These are phyloP conservation scores for Naso thynnoides DNA, from an alignment of 2,797 vertebrate species.

Conservation along the genomic window DNA sequence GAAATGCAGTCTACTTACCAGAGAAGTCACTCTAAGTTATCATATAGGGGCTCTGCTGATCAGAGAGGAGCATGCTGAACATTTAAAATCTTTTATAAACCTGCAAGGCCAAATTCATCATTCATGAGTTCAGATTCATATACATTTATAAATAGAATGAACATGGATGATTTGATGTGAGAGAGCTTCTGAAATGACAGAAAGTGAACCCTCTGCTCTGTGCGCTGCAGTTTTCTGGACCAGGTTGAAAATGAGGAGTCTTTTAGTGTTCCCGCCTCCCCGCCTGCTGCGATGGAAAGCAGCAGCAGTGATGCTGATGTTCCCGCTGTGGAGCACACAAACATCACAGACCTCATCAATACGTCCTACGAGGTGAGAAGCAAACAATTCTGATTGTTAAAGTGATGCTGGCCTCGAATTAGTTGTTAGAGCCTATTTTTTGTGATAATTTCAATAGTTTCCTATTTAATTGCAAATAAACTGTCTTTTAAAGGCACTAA, in stretches of 20 bases:
- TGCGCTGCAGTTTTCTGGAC: slow-evolving; percentile 90
- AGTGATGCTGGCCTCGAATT: too few species aligned
- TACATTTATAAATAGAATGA: neutral
- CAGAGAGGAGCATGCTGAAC: neutral
- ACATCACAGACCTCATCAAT: slow-evolving; percentile 91
- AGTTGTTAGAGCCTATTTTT: neutral
- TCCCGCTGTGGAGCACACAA: slow-evolving; percentile 74
- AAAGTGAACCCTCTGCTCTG: neutral
- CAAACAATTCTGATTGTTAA: accelerated
- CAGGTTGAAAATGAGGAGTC: slow-evolving; percentile 87
- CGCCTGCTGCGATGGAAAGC: slow-evolving; percentile 77
- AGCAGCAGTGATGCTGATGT: slow-evolving; percentile 50
- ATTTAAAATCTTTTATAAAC: neutral
- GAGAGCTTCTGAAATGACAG: neutral
- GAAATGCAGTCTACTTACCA: too few species aligned
- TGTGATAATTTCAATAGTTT: too few species aligned
- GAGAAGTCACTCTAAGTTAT: too few species aligned
- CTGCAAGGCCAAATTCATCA: neutral
- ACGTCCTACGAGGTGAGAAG: slow-evolving; percentile 90
- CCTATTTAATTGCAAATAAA: too few species aligned
- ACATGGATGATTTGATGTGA: neutral
- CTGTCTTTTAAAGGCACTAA: neutral
- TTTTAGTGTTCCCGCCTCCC: slow-evolving; percentile 66
- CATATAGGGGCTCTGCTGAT: too few species aligned
- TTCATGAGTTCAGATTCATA: neutral